These are phyloP conservation scores for Sarcophaga bullata DNA, from an alignment of 1,140 invertebrate genomes.

Conservation along the genomic window DNA sequence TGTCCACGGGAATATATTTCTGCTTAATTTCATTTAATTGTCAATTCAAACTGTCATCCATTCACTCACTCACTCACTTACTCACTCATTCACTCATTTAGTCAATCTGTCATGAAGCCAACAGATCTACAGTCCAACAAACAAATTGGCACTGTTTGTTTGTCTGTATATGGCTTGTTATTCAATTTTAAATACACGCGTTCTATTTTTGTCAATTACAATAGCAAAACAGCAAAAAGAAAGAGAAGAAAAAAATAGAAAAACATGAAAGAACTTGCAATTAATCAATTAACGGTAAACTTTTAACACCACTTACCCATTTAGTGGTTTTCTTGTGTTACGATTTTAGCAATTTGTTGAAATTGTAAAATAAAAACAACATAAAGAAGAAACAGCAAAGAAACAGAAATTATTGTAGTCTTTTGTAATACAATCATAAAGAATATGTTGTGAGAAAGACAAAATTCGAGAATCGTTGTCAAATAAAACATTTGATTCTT, in stretches of 20 bases:
- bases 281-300: constrained; percentile 16
- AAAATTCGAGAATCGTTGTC: not conserved
- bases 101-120: not conserved
- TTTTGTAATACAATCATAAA: not conserved
- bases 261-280: not conserved
- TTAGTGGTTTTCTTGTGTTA: not conserved
- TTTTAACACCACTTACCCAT: not conserved
- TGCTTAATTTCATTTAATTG: constrained; percentile 17
- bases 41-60: constrained; percentile 1
- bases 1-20: not conserved
- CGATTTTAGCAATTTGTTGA: not conserved
- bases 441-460: not conserved
- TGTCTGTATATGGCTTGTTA: not conserved
- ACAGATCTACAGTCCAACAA: not conserved
- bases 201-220: not conserved
- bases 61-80: not conserved
- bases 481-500: not conserved
- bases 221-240: too few species aligned
- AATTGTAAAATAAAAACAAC: not conserved
- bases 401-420: not conserved
- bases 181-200: constrained; percentile 3
- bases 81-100: not conserved
- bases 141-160: not conserved
- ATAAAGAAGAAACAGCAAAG: not conserved
- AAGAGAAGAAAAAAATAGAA: too few species aligned